phyloP scores from a whole-genome alignment of 2,113 vertebrate species.

The Burhinus bistriatus region DNA sequence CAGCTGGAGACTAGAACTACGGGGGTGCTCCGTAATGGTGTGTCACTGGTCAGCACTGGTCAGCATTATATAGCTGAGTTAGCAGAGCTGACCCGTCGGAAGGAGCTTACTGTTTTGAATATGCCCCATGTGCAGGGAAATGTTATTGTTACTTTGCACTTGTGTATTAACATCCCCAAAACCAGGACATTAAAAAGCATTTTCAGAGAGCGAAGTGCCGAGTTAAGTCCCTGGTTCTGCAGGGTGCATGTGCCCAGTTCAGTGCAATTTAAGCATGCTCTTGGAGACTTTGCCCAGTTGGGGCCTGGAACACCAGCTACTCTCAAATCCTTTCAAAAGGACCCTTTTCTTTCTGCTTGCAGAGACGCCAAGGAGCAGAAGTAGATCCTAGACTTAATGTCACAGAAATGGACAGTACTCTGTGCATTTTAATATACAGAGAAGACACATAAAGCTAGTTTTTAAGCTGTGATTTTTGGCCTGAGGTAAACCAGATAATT shows the following conservation, averaged over 20 bases:
- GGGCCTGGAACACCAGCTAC: background rate
- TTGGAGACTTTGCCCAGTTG: background rate
- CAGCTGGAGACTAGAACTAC: background rate
- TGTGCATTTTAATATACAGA: background rate
- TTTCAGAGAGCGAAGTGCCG: background rate
- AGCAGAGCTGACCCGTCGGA: background rate
- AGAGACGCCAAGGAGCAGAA: background rate
- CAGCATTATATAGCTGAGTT: background rate
- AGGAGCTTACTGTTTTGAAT: background rate
- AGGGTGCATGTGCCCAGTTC: background rate
- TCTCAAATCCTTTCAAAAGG: background rate
- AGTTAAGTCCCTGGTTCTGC: background rate
- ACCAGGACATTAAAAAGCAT: background rate
- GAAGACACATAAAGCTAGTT: background rate
- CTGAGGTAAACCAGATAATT: background rate
- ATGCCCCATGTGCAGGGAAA: background rate
- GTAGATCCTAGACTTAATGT: background rate
- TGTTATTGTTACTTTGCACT: background rate
- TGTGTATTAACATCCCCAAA: background rate
- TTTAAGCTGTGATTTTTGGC: background rate
- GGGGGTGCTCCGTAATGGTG: background rate
- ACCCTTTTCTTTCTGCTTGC: background rate
- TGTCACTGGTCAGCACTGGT: background rate
- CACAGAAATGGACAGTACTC: background rate
- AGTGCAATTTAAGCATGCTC: background rate